phyloP scores from a whole-genome alignment of 30 jellyfish, hydroid and myxozoan species.

The Cassiopea andromeda region DNA sequence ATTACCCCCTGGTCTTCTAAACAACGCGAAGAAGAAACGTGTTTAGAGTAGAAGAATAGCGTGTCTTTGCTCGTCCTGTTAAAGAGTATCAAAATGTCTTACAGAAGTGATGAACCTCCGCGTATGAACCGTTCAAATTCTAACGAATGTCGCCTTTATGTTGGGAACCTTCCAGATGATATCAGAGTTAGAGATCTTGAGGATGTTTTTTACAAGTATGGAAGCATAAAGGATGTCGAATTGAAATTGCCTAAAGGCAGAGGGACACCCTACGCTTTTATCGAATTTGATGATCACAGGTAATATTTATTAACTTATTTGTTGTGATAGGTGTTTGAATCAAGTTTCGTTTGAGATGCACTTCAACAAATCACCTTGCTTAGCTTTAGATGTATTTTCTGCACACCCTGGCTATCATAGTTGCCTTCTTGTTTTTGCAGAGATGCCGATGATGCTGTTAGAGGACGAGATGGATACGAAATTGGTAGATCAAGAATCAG shows the following conservation, averaged over 20 bases:
- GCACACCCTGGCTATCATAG: background rate
- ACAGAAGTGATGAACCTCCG: conserved; percentile 52
- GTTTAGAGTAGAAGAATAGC: background rate
- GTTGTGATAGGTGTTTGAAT: no score
- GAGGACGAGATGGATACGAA: conserved; percentile 95
- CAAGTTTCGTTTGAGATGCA: no score
- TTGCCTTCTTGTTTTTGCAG: conserved; percentile 39
- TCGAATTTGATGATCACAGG: conserved; percentile 95
- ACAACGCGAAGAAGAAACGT: background rate
- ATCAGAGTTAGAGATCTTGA: conserved; percentile 86
- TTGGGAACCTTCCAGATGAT: conserved; percentile 97
- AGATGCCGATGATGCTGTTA: conserved; percentile 98
- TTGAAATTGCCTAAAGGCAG: conserved; percentile 79
- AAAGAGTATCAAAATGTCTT: conserved; percentile 25
- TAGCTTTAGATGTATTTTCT: no score
- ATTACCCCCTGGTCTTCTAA: background rate
- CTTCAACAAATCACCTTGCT: no score
- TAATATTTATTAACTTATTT: background rate
- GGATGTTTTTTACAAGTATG: conserved; percentile 91
- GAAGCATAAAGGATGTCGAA: conserved; percentile 80
- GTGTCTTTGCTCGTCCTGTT: background rate
- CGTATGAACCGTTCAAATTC: conserved; percentile 80
- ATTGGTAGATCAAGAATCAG: conserved; percentile 79
- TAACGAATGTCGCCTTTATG: conserved; percentile 85
- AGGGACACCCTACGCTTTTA: conserved; percentile 90